phyloP scores from a whole-genome alignment of 2,888 invertebrate species.

The Drosophila mimica region DNA sequence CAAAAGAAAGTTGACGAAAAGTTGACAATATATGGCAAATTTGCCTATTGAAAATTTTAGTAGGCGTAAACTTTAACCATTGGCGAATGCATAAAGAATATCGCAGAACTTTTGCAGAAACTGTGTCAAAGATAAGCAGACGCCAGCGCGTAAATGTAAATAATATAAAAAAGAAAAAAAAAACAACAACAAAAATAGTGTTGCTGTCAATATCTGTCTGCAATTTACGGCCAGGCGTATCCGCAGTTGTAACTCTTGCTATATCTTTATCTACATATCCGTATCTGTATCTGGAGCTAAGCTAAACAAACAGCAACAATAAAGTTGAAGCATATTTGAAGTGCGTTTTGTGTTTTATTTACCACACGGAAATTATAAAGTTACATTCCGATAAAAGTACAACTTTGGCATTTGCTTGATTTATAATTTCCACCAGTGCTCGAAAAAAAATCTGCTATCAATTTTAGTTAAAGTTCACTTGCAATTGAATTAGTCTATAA shows the following conservation, averaged over 20 bases:
- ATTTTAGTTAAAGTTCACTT: not conserved
- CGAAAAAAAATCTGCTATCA: constrained; percentile 5
- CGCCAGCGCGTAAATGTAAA: constrained; percentile 32
- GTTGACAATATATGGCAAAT: constrained; percentile 1
- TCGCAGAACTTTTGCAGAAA: constrained; percentile 38
- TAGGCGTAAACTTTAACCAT: constrained; percentile 30
- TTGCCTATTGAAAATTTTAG: not conserved
- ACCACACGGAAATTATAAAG: constrained; percentile 75
- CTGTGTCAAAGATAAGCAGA: constrained; percentile 69
- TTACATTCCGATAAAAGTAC: constrained; percentile 47
- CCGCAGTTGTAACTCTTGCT: constrained; percentile 35
- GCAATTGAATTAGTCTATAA: not conserved
- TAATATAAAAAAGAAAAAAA: constrained; percentile 35
- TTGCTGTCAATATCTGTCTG: constrained; percentile 60
- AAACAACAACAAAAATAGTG: constrained; percentile 11
- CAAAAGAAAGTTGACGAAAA: constrained; percentile 11
- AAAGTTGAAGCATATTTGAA: constrained; percentile 32
- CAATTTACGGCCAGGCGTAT: constrained; percentile 61
- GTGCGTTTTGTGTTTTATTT: constrained; percentile 57
- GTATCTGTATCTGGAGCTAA: constrained; percentile 39
- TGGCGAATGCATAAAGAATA: constrained; percentile 20
- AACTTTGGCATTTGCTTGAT: constrained; percentile 46
- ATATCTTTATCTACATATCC: constrained; percentile 34
- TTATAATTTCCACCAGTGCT: constrained; percentile 65
- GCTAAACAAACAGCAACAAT: constrained; percentile 50